phyloP scores from a whole-genome alignment of 2,888 invertebrate genomes.

The Sthenelais limicola region DNA sequence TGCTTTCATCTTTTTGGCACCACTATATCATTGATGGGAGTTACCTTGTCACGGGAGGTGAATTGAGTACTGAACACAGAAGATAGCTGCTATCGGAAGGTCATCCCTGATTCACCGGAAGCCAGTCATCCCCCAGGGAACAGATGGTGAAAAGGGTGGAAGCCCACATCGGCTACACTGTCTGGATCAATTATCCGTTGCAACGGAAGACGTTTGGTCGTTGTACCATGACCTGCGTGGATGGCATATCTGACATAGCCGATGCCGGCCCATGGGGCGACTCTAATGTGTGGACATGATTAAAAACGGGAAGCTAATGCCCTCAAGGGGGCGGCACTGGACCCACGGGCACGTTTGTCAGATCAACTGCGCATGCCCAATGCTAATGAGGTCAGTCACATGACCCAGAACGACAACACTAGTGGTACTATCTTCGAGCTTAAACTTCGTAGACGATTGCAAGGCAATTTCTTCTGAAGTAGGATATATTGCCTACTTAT shows the following conservation, averaged over 20 bases:
- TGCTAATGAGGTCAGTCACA: conserved; percentile 33
- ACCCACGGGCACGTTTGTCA: conserved; percentile 17
- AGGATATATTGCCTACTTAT: too few relatives aligned
- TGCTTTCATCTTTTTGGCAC: too few relatives aligned
- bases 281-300: conserved; percentile 26
- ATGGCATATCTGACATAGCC: neutral
- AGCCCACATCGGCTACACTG: conserved; percentile 35
- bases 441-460: too few relatives aligned
- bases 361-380: conserved; percentile 34
- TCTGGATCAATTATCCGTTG: conserved; percentile 35
- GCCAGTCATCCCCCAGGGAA: conserved; percentile 6
- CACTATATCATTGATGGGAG: too few relatives aligned
- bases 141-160: neutral
- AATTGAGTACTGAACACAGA: too few relatives aligned
- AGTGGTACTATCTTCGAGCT: too few relatives aligned
- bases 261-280: neutral
- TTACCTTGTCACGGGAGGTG: too few relatives aligned
- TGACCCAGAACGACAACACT: conserved; percentile 27
- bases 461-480: too few relatives aligned
- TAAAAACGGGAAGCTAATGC: conserved; percentile 4
- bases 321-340: neutral
- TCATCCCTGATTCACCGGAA: conserved; percentile 34
- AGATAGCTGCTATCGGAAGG: conserved; percentile 18
- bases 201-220: conserved; percentile 26
- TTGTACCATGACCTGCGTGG: neutral